Base-by-base conservation (phyloP, 2,888 invertebrate genomes). In the Frankliniella fusca region DNA sequence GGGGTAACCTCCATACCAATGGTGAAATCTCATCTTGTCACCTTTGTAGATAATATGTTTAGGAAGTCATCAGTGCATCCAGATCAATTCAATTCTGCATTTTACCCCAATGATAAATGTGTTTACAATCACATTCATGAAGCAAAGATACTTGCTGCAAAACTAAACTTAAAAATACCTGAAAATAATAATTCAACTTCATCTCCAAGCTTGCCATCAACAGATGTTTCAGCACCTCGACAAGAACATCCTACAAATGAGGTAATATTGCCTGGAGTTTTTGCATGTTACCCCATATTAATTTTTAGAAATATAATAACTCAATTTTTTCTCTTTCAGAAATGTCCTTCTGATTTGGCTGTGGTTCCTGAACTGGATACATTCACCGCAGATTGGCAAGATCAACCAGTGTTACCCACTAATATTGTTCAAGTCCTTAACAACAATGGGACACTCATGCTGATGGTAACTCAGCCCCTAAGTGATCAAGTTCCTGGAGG, bases 61-160 rank as follows among this genome's bases (percentile, higher is more conserved):
- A 11, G 1, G 12, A 76, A 11, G n/a, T n/a, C 70, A 8, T 27
- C 23, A 12, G 27, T 76, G 27, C 70, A 27, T 10, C 70, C 70
- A 5, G 70, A 76, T 23, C 70, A 23, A 27, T 27, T 12, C 23
- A 76, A 76, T 23, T 27, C 23, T 27, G 70, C 70, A 76, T 76
- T 76, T 76, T 76, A 76, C 27, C 70, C 70, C 12, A 76, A 27
- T 76, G 70, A 76, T 12, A 76, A 76, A 76, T n/a, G 23, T 76
- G 27, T 76, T 76, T 76, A 76, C 70, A 76, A 76, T 76, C 70
- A 76, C 12, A 27, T 76, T 23, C 27, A 76, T 27, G 70, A 76
- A 27, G 23, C 23, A 23, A 76, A 27, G 27, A 27, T 76, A 9
- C 18, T 20, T 20, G 15, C 27, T 76, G 12, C 23, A 12, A 76